A percentile compares a stretch with the other conserved stretches of the same genome.
phyloP scores from a whole-genome alignment of 2,797 vertebrate genomes.

The Microhierax caerulescens region DNA sequence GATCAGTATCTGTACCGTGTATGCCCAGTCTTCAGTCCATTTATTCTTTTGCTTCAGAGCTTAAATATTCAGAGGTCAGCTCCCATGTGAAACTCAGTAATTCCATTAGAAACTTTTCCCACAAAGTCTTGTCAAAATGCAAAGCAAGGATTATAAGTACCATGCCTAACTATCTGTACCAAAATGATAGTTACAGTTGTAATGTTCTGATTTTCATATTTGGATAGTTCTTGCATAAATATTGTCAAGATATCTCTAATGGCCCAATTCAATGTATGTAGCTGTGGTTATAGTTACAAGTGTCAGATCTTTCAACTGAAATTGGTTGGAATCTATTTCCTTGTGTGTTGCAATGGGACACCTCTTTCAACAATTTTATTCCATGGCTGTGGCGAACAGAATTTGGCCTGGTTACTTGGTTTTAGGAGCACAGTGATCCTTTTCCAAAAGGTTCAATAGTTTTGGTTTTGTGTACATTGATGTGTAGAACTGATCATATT shows the following conservation, averaged over 20 bases:
- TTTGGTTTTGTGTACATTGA: neutral
- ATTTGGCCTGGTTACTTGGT: neutral
- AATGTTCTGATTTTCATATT: neutral
- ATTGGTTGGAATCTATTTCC: neutral
- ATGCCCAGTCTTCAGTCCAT: neutral
- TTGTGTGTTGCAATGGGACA: neutral
- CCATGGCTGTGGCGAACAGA: neutral
- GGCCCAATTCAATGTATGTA: neutral
- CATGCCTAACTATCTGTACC: neutral
- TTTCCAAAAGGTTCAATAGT: neutral
- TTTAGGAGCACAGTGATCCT: neutral
- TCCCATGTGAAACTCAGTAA: neutral
- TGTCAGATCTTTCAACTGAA: neutral
- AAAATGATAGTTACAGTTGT: neutral
- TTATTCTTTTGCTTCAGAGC: neutral
- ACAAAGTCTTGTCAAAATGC: neutral
- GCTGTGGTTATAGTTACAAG: neutral
- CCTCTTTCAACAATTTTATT: neutral
- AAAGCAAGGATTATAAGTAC: neutral
- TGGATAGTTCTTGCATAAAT: neutral
- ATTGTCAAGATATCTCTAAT: neutral
- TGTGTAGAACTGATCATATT: neutral
- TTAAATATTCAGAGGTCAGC: slow-evolving; percentile 2
- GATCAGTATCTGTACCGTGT: neutral
- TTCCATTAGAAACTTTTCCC: neutral